Evolutionary conservation across 1,140 invertebrate species (phyloP).

Genomic region (Bombus difficillimus): DNA sequence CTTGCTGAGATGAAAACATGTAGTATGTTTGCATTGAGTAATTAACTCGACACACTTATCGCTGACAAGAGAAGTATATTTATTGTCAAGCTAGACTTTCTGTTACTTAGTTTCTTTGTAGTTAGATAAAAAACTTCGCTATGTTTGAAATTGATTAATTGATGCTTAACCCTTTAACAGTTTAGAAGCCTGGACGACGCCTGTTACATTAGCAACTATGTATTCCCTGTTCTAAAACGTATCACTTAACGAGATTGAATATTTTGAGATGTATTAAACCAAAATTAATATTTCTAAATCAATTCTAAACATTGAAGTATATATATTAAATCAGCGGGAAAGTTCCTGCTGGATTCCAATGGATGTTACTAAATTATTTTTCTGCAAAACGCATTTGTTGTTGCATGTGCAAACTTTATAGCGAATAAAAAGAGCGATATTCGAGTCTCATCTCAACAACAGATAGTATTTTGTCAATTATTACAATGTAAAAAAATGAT

Average conservation of each 20-base stretch:
- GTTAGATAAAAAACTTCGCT: background rate
- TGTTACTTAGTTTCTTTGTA: background rate
- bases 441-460: too few species aligned
- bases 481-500: too few species aligned
- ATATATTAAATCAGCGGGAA: background rate
- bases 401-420: too few species aligned
- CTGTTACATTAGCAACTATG: background rate
- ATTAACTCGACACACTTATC: background rate
- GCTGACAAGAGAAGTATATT: background rate
- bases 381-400: too few species aligned
- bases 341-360: too few species aligned
- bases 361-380: too few species aligned
- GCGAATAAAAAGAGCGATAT: too few species aligned
- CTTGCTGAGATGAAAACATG: too few species aligned
- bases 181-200: background rate
- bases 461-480: too few species aligned
- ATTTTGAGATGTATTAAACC: background rate
- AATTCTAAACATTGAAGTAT: too few species aligned
- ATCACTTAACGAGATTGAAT: background rate
- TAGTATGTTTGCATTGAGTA: background rate
- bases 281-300: background rate
- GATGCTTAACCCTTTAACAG: background rate
- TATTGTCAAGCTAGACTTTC: background rate
- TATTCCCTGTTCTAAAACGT: background rate
- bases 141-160: background rate